Evolutionary conservation across 37 sponge, comb jelly and placozoan species (phyloP).

Genomic region (Crambe crambe): DNA sequence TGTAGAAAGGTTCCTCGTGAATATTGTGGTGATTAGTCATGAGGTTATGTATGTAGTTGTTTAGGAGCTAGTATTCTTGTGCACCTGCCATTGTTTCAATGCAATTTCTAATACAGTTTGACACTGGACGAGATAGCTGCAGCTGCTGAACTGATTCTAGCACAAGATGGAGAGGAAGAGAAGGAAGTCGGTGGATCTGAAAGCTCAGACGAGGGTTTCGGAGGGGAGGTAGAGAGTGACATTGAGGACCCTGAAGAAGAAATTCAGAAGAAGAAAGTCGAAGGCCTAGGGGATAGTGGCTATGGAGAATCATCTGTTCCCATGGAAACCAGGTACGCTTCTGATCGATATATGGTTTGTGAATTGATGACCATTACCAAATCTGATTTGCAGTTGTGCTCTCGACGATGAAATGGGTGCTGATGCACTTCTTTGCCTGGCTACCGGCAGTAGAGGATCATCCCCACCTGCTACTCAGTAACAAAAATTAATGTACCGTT

Average conservation of each 20-base stretch:
- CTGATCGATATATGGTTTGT: background rate
- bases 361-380: background rate
- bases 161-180: slow-evolving; percentile 8
- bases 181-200: slow-evolving; percentile 3
- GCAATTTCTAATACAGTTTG: too few relatives aligned
- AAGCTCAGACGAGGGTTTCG: slow-evolving; percentile 23
- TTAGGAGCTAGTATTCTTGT: too few relatives aligned
- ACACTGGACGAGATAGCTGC: slow-evolving; percentile 57
- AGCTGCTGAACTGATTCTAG: slow-evolving; percentile 55
- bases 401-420: slow-evolving; percentile 61
- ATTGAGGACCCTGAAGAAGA: slow-evolving; percentile 21
- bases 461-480: background rate
- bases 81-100: too few relatives aligned
- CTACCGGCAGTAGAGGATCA: slow-evolving; percentile 6
- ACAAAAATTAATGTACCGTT: background rate
- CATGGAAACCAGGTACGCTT: slow-evolving; percentile 16
- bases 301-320: slow-evolving; percentile 21
- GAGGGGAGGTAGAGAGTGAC: slow-evolving; percentile 35
- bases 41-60: too few relatives aligned
- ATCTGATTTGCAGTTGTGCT: background rate
- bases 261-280: background rate
- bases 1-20: too few relatives aligned
- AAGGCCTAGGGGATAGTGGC: slow-evolving; percentile 32
- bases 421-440: slow-evolving; percentile 49
- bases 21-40: too few relatives aligned